Evolutionary conservation across 2,888 invertebrate species (phyloP).

Genomic region (Scelioninae gen. 1): DNA sequence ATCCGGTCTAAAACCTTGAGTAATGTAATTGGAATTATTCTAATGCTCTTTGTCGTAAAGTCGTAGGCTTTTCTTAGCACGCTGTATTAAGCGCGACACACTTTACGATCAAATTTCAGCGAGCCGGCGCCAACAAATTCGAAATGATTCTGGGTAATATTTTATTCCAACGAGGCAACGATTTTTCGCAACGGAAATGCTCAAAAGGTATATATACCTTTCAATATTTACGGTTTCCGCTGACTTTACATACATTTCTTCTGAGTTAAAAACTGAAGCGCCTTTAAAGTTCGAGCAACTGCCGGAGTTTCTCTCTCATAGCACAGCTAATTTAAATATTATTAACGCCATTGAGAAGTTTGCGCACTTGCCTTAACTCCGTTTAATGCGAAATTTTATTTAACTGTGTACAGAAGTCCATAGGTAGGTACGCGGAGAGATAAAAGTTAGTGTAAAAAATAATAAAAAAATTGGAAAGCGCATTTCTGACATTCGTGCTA

Average conservation of each 20-base stretch:
- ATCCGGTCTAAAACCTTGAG: slow-evolving; percentile 42
- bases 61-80: slow-evolving; percentile 49
- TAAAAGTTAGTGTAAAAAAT: background rate
- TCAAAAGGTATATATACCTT: slow-evolving; percentile 25
- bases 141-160: slow-evolving; percentile 42
- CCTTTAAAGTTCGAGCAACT: slow-evolving; percentile 31
- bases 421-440: background rate
- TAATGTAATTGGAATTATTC: slow-evolving; percentile 58
- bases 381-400: slow-evolving; percentile 28
- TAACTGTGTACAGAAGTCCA: background rate
- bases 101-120: slow-evolving; percentile 49
- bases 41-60: slow-evolving; percentile 51
- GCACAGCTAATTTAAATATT: slow-evolving; percentile 51
- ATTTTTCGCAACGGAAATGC: slow-evolving; percentile 29
- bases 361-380: slow-evolving; percentile 21
- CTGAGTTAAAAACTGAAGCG: slow-evolving; percentile 46
- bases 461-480: no score
- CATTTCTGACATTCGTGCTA: no score
- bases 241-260: slow-evolving; percentile 45
- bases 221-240: slow-evolving; percentile 45
- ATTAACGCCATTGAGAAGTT: slow-evolving; percentile 47
- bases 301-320: slow-evolving; percentile 4
- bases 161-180: slow-evolving; percentile 26
- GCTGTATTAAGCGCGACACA: slow-evolving; percentile 29
- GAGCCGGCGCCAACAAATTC: slow-evolving; percentile 28